These are phyloP conservation scores for Caenorhabditis parvicauda DNA, from an alignment of 2,888 invertebrate genomes.

Conservation along the genomic window DNA sequence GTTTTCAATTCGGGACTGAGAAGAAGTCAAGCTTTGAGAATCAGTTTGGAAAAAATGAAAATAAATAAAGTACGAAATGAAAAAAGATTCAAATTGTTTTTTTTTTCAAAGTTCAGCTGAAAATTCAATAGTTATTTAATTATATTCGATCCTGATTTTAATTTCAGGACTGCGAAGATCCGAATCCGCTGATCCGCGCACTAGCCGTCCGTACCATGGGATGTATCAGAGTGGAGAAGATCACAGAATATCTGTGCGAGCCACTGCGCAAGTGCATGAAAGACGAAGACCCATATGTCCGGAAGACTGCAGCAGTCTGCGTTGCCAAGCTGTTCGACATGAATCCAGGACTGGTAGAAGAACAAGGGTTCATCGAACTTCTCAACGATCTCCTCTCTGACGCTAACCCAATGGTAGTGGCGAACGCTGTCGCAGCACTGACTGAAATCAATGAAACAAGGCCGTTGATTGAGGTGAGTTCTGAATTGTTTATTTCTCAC, in stretches of 20 bases:
- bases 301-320: slow-evolving; percentile 98
- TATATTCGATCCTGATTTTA: neutral
- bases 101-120: neutral
- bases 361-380: slow-evolving; percentile 87
- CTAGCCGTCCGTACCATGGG: slow-evolving; percentile 99
- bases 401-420: slow-evolving; percentile 99
- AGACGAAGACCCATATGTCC: slow-evolving; percentile 93
- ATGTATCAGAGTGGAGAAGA: slow-evolving; percentile 98
- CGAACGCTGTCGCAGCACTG: slow-evolving; percentile 96
- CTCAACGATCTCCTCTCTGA: slow-evolving; percentile 93
- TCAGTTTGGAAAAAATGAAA: too few species aligned
- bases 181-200: slow-evolving; percentile 95
- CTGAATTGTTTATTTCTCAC: too few species aligned
- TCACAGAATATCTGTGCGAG: slow-evolving; percentile 97
- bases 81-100: too few species aligned
- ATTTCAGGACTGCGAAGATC: slow-evolving; percentile 93
- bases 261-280: slow-evolving; percentile 79
- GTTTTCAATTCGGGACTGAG: too few species aligned
- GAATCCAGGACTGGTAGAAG: slow-evolving; percentile 74
- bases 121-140: neutral
- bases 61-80: too few species aligned
- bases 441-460: slow-evolving; percentile 97
- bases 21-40: too few species aligned
- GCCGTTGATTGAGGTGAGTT: slow-evolving; percentile 80
- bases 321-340: slow-evolving; percentile 99